phyloP scores from a whole-genome alignment of 2,113 vertebrate species.

The Aramus guarauna region DNA sequence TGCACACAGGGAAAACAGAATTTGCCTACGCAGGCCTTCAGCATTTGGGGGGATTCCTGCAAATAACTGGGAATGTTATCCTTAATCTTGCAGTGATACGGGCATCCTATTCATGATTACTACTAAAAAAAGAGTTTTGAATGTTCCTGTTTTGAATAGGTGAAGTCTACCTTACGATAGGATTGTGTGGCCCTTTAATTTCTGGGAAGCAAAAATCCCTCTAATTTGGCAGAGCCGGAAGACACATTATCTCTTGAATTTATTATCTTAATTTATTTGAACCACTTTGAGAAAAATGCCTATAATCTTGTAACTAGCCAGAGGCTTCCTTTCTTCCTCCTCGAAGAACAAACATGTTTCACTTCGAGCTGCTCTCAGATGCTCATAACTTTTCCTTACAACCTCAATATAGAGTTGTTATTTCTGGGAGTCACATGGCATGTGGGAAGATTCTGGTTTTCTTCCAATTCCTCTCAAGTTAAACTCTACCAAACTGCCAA shows the following conservation, averaged over 20 bases:
- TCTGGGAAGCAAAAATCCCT: background rate
- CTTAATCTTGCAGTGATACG: background rate
- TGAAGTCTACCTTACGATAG: background rate
- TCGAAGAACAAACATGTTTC: slow-evolving; percentile 17
- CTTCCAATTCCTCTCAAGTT: slow-evolving; percentile 45
- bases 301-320: background rate
- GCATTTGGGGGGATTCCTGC: background rate
- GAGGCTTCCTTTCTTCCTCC: background rate
- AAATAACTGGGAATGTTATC: background rate
- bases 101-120: background rate
- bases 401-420: slow-evolving; percentile 36
- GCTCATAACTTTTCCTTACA: slow-evolving; percentile 29
- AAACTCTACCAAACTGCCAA: slow-evolving; percentile 35
- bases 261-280: background rate
- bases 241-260: background rate
- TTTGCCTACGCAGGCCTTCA: background rate
- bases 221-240: background rate
- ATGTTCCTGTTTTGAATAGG: background rate
- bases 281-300: background rate
- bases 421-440: slow-evolving; percentile 54
- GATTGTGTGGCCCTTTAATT: accelerated
- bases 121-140: background rate
- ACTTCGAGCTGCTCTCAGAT: background rate
- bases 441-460: slow-evolving; percentile 51
- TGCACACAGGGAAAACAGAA: background rate